These are phyloP conservation scores for Lasiurus cinereus DNA, from an alignment of 2,113 vertebrate species.

Conservation along the genomic window DNA sequence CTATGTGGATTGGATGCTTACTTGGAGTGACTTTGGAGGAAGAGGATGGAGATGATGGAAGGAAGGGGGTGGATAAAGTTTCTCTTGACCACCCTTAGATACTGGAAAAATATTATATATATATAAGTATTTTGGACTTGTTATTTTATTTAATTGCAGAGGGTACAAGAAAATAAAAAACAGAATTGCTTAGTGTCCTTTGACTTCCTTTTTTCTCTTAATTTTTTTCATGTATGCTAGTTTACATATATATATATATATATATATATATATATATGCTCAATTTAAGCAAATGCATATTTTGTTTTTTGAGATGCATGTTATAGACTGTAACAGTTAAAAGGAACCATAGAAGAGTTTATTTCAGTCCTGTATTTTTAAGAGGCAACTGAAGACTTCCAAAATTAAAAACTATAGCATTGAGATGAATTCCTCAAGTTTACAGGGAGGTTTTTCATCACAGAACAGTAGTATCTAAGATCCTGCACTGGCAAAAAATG, in stretches of 20 bases:
- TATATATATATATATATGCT: background rate
- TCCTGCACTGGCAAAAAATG: background rate
- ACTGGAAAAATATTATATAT: background rate
- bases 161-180: background rate
- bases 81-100: background rate
- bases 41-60: background rate
- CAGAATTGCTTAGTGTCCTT: background rate
- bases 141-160: background rate
- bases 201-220: background rate
- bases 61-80: background rate
- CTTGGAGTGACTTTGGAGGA: background rate
- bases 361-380: slow-evolving; percentile 10
- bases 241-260: background rate
- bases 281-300: background rate
- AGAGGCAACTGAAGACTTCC: background rate
- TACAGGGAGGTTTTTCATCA: background rate
- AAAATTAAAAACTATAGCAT: background rate
- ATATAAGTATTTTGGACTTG: background rate
- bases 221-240: background rate
- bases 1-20: background rate
- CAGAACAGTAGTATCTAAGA: background rate
- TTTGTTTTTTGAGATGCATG: background rate
- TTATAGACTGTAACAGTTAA: background rate
- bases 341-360: background rate
- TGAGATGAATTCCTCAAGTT: background rate